Conservation (phyloP, 2,113 vertebrate genomes). For the Terrapene triunguis region DNA sequence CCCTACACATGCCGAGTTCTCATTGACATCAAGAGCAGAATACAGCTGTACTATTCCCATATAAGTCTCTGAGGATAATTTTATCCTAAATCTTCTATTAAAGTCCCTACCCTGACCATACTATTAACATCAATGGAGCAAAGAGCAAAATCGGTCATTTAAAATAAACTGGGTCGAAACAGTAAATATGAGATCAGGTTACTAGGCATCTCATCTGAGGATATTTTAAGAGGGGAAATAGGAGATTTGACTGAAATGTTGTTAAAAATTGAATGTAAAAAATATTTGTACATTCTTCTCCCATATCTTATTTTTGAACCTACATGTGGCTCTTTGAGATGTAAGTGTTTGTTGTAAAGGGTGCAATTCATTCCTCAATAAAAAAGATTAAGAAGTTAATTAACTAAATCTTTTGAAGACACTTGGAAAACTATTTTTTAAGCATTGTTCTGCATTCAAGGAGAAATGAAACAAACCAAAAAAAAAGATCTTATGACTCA, state of each 20-base stretch:
- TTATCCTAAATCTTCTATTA: slow-evolving; percentile 22
- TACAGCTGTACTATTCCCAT: background rate
- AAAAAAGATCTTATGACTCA: background rate
- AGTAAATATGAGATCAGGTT: background rate
- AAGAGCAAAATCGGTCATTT: background rate
- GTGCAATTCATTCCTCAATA: background rate
- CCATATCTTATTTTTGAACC: background rate
- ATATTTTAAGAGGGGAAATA: background rate
- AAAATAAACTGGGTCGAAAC: background rate
- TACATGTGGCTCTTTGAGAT: background rate
- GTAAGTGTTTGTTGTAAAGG: background rate
- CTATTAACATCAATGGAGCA: background rate
- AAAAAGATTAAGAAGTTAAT: slow-evolving; percentile 35
- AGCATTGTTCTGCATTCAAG: slow-evolving; percentile 4
- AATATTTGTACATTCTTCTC: background rate
- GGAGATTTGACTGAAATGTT: background rate
- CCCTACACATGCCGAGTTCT: background rate
- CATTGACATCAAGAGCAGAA: background rate
- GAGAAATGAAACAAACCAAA: background rate
- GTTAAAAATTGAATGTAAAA: background rate
- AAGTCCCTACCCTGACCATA: background rate
- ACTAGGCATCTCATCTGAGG: background rate
- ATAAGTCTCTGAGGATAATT: background rate
- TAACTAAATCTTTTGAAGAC: slow-evolving; percentile 18
- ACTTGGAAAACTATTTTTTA: slow-evolving; percentile 20